Evolutionary conservation across 2,888 invertebrate genomes (phyloP).

Genomic region (Capitulum mitella): DNA sequence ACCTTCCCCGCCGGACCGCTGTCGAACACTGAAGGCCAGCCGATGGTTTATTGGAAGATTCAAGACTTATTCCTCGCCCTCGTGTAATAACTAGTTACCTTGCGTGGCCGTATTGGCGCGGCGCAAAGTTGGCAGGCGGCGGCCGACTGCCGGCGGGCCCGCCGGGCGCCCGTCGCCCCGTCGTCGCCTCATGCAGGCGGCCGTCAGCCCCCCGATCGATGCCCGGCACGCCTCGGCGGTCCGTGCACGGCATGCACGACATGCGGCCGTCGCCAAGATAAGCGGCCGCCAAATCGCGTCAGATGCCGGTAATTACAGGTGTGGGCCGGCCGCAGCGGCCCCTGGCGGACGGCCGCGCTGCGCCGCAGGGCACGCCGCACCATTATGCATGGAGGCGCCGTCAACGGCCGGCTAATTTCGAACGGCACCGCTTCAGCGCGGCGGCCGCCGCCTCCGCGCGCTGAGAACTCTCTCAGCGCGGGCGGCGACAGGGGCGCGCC

Average conservation of each 20-base stretch:
- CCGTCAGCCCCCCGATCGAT: background rate
- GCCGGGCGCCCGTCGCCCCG: background rate
- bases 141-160: background rate
- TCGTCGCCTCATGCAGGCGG: background rate
- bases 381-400: constrained; percentile 9
- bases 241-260: background rate
- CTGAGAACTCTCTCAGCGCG: background rate
- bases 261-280: background rate
- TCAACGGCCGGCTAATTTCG: background rate
- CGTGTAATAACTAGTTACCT: constrained; percentile 18
- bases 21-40: constrained; percentile 13
- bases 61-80: constrained; percentile 8
- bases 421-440: background rate
- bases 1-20: background rate
- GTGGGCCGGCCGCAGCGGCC: background rate
- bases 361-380: constrained; percentile 8
- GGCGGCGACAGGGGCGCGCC: background rate
- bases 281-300: background rate
- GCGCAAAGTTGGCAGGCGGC: background rate
- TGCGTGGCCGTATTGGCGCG: background rate
- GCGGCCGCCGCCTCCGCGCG: background rate
- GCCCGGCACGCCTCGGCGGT: background rate
- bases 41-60: constrained; percentile 21
- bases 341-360: background rate
- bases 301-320: constrained; percentile 7